Evolutionary conservation across 2,888 invertebrate genomes (phyloP), one percentile per base, ranked within the genome.

Genomic region (Nineta flava): DNA sequence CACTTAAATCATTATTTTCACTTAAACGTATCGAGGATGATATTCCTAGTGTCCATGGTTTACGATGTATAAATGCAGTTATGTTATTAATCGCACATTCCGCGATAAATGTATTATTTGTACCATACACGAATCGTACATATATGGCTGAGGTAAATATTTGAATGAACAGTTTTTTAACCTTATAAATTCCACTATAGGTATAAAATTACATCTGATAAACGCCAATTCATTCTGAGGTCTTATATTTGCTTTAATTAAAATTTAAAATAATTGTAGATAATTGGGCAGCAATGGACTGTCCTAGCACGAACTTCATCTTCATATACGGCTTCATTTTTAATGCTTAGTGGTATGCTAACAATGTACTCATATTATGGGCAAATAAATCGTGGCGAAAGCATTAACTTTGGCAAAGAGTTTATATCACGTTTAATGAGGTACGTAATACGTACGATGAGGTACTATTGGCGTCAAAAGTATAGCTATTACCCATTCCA

Each of bases 301-400:
- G 79, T 80, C 1, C 62, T 82, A 49, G 80, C 76, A 40, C 68
- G 81, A 57, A 80, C 79, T 1, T 81, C 81, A 2, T 80, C 80
- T 55, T 65, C 82, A 5, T 82, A 81, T 58, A 82, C 82, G 0
- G 82, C 82, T 66, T 79, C 80, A 1, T 82, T 82, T 60, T 73
- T 82, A 48, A 76, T 82, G 70, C 71, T 82, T 48, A 81, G 81
- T 45, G 81, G 79, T 17, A 73, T 80, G 55, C 59, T 82, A 47
- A 80, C 81, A 0, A 69, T 79, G 0, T 77, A 81, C 58, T 74
- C 79, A 0, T 66, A 81, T 16, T 65, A 79, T 49, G 77, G 76
- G 9, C 71, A 74, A 53, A 64, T 81, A 19, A 67, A 74, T 46
- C 74, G 62, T 53, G 69, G 67, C 35, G 72, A 75, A 47, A 68